Evolutionary conservation across 2,797 vertebrate genomes (phyloP).

Genomic region (Lagorchestes hirsutus): DNA sequence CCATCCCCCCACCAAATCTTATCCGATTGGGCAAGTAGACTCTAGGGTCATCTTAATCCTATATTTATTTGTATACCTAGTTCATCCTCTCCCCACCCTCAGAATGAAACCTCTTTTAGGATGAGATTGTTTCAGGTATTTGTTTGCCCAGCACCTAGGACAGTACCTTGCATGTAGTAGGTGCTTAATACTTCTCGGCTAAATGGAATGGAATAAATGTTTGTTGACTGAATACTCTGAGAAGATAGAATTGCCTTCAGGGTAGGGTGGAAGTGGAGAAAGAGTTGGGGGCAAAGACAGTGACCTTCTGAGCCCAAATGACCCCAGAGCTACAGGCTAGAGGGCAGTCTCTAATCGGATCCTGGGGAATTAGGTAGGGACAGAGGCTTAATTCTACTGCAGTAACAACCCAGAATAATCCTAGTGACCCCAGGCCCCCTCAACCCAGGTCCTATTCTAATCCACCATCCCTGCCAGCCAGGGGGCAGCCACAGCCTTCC

Average conservation of each 20-base stretch:
- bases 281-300: not conserved
- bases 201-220: not conserved
- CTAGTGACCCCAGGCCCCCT: not conserved
- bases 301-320: not conserved
- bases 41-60: not conserved
- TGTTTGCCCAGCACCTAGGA: not conserved
- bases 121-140: not conserved
- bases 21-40: not conserved
- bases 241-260: not conserved
- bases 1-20: not conserved
- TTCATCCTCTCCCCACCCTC: not conserved
- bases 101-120: not conserved
- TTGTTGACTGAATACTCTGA: not conserved
- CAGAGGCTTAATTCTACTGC: not conserved
- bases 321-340: not conserved
- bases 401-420: constrained; percentile 26
- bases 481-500: not conserved
- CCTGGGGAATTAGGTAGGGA: not conserved
- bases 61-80: not conserved
- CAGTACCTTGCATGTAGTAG: no score
- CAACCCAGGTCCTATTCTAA: not conserved
- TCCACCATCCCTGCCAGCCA: not conserved
- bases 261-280: not conserved
- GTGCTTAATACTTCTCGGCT: not conserved
- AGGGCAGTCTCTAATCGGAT: not conserved